Evolutionary conservation across 1,140 invertebrate genomes (phyloP).

Genomic region (Adelges cooleyi): DNA sequence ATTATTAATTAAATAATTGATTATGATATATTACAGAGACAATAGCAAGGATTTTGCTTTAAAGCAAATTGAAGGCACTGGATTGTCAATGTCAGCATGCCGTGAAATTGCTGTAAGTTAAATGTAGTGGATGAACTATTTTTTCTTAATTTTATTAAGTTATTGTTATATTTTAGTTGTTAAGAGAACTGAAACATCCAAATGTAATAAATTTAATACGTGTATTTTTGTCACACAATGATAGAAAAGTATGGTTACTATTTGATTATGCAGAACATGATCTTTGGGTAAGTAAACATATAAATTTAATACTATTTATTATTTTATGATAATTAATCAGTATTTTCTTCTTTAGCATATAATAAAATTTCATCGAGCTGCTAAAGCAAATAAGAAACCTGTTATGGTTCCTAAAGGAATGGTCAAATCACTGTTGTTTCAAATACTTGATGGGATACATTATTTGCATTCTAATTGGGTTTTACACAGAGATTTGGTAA

Average conservation of each 20-base stretch:
- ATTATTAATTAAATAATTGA: not conserved
- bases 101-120: conserved; percentile 90
- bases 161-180: conserved; percentile 51
- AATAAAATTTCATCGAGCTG: conserved; percentile 96
- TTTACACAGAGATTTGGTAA: conserved; percentile 91
- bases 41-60: conserved; percentile 83
- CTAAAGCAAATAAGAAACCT: conserved; percentile 95
- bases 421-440: conserved; percentile 96
- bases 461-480: conserved; percentile 99
- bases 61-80: conserved; percentile 98
- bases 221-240: conserved; percentile 94
- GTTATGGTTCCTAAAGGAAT: conserved; percentile 93
- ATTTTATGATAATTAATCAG: no score
- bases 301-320: not conserved
- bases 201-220: conserved; percentile 96
- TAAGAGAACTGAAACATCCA: conserved; percentile 94
- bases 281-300: conserved; percentile 61
- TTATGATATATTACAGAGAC: conserved; percentile 39
- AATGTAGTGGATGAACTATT: conserved; percentile 5
- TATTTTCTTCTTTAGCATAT: conserved; percentile 62
- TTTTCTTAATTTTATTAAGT: not conserved
- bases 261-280: conserved; percentile 99
- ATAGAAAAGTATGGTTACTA: conserved; percentile 94
- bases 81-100: conserved; percentile 98
- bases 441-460: conserved; percentile 98